Base-by-base conservation (phyloP, 2,888 invertebrate genomes). In the Epicampocera succincta region DNA sequence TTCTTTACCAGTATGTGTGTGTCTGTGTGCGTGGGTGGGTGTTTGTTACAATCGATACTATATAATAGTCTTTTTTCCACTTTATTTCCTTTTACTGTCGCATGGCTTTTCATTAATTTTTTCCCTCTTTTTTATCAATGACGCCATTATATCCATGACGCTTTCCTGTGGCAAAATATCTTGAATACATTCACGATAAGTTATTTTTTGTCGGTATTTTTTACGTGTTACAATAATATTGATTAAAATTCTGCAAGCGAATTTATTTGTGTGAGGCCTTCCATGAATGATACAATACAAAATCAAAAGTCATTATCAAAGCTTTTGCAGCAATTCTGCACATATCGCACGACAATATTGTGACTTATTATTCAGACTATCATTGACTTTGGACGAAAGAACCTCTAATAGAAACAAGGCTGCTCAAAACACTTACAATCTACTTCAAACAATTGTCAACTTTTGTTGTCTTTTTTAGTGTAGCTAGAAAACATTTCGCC, bases 91-190 rank as follows among this genome's bases (percentile, higher is more conserved):
- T 33, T 69, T 61, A 9, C 56, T 48, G 13, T 46, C 65, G 56
- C 48, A 46, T 19, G 25, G 3, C 8, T 33, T 33, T 5, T 33
- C 6, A 29, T 29, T 29, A 29, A 3, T 50, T 38, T 19, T 19
- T 63, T 8, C 9, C 8, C 6, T 8, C 12, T 6, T 46, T 48
- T 48, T 21, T 46, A 5, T 65, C 54, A 56, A 65, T 74, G 74
- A 74, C 74, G 74, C 54, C 38, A 65, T 40, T 65, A 8, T 65
- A 56, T 74, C 56, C 56, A 65, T 74, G 74, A 74, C 74, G 65
- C 33, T 33, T 33, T 9, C 9, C 25, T 56, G 44, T 58, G 46
- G 6, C 15, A 9, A n/a, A 12, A 44, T 5, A n/a, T 29, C 9
- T 2, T 29, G 13, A 3, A 12, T 21, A 19, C 29, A 25, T 52